These are phyloP conservation scores for Rhagologus leucostigma DNA, from an alignment of 2,113 vertebrate species.

Conservation along the genomic window DNA sequence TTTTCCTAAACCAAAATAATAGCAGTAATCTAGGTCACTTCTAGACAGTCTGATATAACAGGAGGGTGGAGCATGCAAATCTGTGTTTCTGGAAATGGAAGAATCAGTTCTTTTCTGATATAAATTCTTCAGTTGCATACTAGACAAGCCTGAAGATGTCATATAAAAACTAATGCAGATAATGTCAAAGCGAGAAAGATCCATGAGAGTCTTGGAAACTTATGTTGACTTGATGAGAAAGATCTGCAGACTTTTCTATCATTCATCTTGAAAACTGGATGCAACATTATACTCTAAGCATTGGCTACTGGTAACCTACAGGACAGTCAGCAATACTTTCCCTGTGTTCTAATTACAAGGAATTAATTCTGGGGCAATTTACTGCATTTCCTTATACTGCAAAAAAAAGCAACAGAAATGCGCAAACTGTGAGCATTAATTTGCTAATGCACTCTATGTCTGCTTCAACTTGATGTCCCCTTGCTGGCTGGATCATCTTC, in stretches of 20 bases:
- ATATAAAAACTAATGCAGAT: background rate
- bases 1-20: conserved; percentile 13
- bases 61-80: background rate
- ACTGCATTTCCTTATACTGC: background rate
- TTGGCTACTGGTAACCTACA: background rate
- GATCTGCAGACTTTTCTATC: background rate
- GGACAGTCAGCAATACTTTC: background rate
- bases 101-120: background rate
- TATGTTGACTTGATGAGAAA: background rate
- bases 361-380: background rate
- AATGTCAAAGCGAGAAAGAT: background rate
- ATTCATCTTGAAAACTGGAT: background rate
- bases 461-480: background rate
- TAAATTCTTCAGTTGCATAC: background rate
- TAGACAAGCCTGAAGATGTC: background rate
- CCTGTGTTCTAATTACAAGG: background rate
- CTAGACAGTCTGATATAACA: background rate
- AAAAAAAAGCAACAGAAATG: background rate
- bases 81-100: background rate
- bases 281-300: background rate
- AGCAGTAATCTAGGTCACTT: conserved; percentile 18
- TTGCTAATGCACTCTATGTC: background rate
- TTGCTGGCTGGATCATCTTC: background rate
- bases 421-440: background rate
- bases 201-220: background rate